Conservation (phyloP, 2,797 vertebrate species). For the Halcyon chelicuti region DNA sequence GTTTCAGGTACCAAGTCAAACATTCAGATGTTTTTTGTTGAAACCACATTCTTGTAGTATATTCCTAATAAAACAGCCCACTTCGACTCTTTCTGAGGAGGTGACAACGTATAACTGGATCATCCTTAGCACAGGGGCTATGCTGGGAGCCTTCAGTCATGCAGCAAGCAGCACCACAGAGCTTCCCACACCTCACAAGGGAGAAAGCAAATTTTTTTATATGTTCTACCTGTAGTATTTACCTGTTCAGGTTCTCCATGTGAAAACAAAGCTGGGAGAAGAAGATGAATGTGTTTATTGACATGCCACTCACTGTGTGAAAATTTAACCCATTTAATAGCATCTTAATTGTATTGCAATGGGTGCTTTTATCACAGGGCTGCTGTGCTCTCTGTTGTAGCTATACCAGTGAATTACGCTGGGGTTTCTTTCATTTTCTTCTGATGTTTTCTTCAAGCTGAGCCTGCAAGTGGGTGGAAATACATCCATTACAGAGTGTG, state of each 20-base stretch:
- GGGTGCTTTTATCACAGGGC: not conserved
- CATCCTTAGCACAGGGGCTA: not conserved
- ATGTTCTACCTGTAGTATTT: not conserved
- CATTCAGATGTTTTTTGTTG: not conserved
- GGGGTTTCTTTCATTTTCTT: not conserved
- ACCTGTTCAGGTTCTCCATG: not conserved
- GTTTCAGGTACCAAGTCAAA: not conserved
- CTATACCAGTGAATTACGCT: constrained; percentile 14
- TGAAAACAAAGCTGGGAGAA: not conserved
- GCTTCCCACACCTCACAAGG: not conserved
- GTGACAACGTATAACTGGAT: rapidly evolving
- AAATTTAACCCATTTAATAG: constrained; percentile 8
- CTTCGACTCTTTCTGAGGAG: not conserved
- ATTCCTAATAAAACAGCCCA: not conserved
- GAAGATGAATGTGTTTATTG: not conserved
- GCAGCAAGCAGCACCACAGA: not conserved
- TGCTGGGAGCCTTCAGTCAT: not conserved
- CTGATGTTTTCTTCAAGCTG: constrained; percentile 41
- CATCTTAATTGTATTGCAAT: not conserved
- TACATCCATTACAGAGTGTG: not conserved
- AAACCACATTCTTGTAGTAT: not conserved
- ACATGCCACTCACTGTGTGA: not conserved
- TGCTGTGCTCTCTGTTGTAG: not conserved
- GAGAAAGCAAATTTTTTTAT: not conserved
- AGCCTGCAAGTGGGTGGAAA: constrained; percentile 37